Base-by-base conservation (phyloP, 2,888 invertebrate genomes). In the Platycheirus rosarum region DNA sequence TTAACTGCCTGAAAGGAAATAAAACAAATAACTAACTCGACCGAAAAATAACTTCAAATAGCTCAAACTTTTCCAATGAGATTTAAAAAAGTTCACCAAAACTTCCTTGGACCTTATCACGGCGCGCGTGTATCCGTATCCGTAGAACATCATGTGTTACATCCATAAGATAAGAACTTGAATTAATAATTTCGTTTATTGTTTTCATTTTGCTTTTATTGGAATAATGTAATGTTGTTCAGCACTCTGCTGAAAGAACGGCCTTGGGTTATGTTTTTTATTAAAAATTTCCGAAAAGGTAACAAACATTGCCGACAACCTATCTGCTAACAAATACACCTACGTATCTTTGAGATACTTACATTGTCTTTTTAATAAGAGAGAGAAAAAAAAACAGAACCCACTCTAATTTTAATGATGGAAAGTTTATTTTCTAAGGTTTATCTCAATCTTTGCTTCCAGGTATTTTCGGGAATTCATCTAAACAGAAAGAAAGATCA, bases 381-480 rank as follows among this genome's bases (percentile, higher is more conserved):
- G 29, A 42, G 14, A 40, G 23, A 57, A 48, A 37, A 18, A 69
- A 20, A 69, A 73, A 49, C 62, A 46, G 71, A 80, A 80, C 66
- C 80, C 76, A 82, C 80, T 76, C 76, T 71, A 76, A 82, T 65
- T 82, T 82, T 82, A 82, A 82, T 82, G 80, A 71, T 76, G 70
- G 60, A 70, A 82, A 76, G 76, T 82, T 82, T 76, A 76, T 70
- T 57, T 80, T 80, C 76, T 80, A 80, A 76, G 76, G 76, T 76
- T 80, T 80, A 82, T 82, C 80, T 71, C 62, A 68, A 82, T 82
- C 80, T 82, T 82, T 82, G 80, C 80, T 82, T 82, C 65, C 76
- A 82, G 80, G 76, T 82, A 71, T 82, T 62, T 60, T 70, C 53
- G 16, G 63, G 42, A n/a, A 76, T 60, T 76, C 76, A 53, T 66